These are phyloP conservation scores for Hololepta plana DNA, from an alignment of 2,888 invertebrate genomes.

Conservation along the genomic window DNA sequence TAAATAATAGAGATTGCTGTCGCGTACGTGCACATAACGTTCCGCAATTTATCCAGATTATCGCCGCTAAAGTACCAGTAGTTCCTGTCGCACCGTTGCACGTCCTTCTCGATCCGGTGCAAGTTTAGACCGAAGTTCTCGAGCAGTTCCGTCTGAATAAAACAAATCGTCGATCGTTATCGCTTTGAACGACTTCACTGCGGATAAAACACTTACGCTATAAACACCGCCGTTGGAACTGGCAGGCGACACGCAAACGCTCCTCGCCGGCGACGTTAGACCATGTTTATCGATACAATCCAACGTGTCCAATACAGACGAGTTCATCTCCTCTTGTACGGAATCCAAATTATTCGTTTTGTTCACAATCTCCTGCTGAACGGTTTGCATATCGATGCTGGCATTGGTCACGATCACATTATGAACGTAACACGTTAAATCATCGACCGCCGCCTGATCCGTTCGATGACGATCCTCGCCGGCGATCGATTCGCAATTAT, in stretches of 20 bases:
- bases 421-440: slow-evolving; percentile 25
- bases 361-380: too few relatives aligned
- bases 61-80: slow-evolving; percentile 81
- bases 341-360: slow-evolving; percentile 29
- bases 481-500: slow-evolving; percentile 4
- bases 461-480: slow-evolving; percentile 12
- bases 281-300: slow-evolving; percentile 27
- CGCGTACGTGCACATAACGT: slow-evolving; percentile 91
- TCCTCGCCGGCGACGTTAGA: slow-evolving; percentile 23
- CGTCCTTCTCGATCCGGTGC: slow-evolving; percentile 92
- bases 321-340: slow-evolving; percentile 38
- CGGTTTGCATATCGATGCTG: slow-evolving; percentile 47
- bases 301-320: slow-evolving; percentile 26
- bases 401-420: slow-evolving; percentile 57
- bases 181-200: slow-evolving; percentile 2
- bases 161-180: too few relatives aligned
- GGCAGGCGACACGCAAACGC: slow-evolving; percentile 63
- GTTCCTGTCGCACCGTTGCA: slow-evolving; percentile 87
- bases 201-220: slow-evolving; percentile 39
- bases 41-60: slow-evolving; percentile 80
- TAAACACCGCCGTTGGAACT: slow-evolving; percentile 86
- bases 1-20: not conserved
- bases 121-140: slow-evolving; percentile 76
- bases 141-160: slow-evolving; percentile 58
- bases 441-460: slow-evolving; percentile 20